These are phyloP conservation scores for Carassius gibelio DNA, from an alignment of 2,113 vertebrate genomes.

Conservation along the genomic window DNA sequence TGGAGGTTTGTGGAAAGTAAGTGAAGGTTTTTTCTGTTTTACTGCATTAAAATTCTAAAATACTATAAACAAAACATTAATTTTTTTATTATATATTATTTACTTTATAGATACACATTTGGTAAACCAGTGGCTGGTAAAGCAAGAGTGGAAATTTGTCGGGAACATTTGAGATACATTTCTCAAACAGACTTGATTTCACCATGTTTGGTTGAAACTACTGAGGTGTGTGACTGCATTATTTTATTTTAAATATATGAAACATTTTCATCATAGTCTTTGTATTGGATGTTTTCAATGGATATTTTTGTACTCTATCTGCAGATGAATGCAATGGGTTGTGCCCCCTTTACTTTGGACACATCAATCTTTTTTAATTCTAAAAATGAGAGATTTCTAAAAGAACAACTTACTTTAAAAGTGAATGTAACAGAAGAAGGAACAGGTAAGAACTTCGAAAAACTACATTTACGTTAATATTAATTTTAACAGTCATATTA, in stretches of 20 bases:
- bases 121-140: conserved; percentile 71
- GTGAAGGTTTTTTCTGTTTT: conserved; percentile 42
- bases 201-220: conserved; percentile 52
- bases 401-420: background rate
- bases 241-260: background rate
- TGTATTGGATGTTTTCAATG: conserved; percentile 8
- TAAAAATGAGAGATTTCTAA: background rate
- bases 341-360: conserved; percentile 53
- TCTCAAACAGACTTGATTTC: background rate
- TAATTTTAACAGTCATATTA: background rate
- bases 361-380: conserved; percentile 39
- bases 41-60: background rate
- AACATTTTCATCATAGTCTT: background rate
- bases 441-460: conserved; percentile 12
- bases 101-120: conserved; percentile 69
- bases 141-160: conserved; percentile 51
- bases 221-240: background rate
- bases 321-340: conserved; percentile 61
- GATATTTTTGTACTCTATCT: background rate
- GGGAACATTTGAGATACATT: fast-evolving
- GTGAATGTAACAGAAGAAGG: conserved; percentile 25
- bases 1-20: conserved; percentile 68
- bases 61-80: background rate
- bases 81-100: background rate
- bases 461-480: background rate